Conservation (phyloP, 2,113 vertebrate species). For the Phalacrocorax pelagicus region DNA sequence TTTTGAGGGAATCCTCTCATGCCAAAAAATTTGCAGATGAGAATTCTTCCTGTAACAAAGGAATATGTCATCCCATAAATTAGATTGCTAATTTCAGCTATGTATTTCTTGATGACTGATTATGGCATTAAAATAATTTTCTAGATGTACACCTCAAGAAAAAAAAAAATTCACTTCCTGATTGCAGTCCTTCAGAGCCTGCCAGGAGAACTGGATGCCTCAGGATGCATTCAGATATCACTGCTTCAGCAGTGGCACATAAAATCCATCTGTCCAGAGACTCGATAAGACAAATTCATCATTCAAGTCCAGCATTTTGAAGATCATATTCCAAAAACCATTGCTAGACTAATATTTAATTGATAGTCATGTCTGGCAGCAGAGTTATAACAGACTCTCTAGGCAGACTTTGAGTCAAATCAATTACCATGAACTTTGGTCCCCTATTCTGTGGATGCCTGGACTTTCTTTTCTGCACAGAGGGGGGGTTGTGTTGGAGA, state of each 20-base stretch:
- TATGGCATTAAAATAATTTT: neutral
- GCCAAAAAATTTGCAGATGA: neutral
- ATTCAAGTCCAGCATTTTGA: neutral
- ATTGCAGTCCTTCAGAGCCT: neutral
- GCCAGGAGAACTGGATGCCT: neutral
- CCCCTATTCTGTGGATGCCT: neutral
- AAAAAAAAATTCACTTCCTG: neutral
- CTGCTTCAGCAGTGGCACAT: neutral
- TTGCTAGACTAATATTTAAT: neutral
- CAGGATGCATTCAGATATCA: neutral
- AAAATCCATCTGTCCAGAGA: neutral
- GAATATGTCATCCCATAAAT: neutral
- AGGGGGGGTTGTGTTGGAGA: neutral
- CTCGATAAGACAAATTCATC: neutral
- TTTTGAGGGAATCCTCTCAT: neutral
- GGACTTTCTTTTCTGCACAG: neutral
- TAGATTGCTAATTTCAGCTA: neutral
- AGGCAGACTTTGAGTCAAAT: neutral
- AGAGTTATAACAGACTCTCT: neutral
- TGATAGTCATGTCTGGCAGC: neutral
- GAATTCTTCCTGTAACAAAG: neutral
- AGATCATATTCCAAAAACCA: neutral
- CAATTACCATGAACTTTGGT: neutral
- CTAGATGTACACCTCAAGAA: neutral
- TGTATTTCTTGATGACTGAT: neutral